Evolutionary conservation across 2,888 invertebrate species (phyloP).

Genomic region (Trachelus iudaicus): DNA sequence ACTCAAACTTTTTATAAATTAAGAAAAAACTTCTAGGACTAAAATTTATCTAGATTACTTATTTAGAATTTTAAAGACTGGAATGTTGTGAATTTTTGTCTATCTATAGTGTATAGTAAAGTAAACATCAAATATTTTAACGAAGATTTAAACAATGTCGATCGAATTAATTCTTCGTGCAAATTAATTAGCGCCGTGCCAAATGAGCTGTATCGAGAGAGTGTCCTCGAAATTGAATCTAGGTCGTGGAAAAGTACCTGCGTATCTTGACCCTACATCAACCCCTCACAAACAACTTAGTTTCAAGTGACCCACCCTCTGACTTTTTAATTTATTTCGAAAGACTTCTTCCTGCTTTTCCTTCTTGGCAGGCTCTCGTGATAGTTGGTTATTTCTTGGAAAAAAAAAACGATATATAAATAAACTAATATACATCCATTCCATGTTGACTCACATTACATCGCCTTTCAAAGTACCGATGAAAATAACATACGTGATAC

Average conservation of each 20-base stretch:
- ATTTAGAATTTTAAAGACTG: background rate
- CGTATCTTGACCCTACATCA: conserved; percentile 36
- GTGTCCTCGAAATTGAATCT: conserved; percentile 31
- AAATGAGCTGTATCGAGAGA: background rate
- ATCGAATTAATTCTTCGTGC: background rate
- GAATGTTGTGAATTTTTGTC: too few species aligned
- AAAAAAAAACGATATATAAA: background rate
- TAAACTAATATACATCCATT: background rate
- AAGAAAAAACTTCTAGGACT: too few species aligned
- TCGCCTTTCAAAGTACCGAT: background rate
- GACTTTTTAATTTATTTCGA: background rate
- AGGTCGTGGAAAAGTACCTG: conserved; percentile 37
- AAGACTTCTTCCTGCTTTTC: background rate
- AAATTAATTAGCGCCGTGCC: background rate
- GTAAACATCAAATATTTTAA: background rate
- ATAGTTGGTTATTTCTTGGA: background rate
- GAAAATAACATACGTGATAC: background rate
- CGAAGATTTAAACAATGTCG: background rate
- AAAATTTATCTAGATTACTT: background rate
- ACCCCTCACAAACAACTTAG: background rate
- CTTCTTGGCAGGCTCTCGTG: background rate
- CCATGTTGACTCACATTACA: background rate
- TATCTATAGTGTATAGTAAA: background rate
- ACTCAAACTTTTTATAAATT: too few species aligned
- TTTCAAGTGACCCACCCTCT: background rate